phyloP scores from a whole-genome alignment of 30 jellyfish, hydroid and myxozoan genomes.

The Thelohanellus kitauei region DNA sequence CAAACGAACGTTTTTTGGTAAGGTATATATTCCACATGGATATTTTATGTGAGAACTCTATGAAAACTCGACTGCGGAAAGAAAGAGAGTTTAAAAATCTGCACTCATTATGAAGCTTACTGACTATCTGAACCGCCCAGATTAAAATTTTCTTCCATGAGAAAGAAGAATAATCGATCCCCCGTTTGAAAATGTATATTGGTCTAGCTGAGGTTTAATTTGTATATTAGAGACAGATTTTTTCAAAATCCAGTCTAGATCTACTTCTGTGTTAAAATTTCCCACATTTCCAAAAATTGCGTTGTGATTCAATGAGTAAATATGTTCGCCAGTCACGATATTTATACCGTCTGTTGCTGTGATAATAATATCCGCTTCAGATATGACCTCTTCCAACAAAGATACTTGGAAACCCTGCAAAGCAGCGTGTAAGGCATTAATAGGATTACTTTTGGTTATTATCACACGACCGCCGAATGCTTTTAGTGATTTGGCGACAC shows the following conservation, averaged over 20 bases:
- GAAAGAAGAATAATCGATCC: conserved; percentile 41
- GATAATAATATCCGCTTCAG: conserved; percentile 31
- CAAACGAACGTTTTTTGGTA: conserved; percentile 72
- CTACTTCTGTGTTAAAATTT: conserved; percentile 68
- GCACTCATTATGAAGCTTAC: conserved; percentile 72
- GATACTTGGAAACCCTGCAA: conserved; percentile 95
- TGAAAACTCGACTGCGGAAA: conserved; percentile 39
- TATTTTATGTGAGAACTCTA: conserved; percentile 26
- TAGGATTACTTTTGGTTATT: conserved; percentile 46
- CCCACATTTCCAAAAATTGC: conserved; percentile 74
- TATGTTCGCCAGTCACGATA: conserved; percentile 22
- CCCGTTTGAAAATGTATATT: conserved; percentile 51
- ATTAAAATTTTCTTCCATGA: conserved; percentile 60
- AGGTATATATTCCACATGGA: conserved; percentile 22
- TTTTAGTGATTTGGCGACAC: conserved; percentile 48
- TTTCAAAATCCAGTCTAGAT: conserved; percentile 53
- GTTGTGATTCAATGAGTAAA: conserved; percentile 32
- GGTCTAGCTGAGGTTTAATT: conserved; percentile 23
- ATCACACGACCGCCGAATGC: conserved; percentile 82
- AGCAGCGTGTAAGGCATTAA: conserved; percentile 79
- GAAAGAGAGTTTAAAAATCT: too few species aligned
- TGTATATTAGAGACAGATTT: too few species aligned
- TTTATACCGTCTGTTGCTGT: conserved; percentile 78
- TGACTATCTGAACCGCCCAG: conserved; percentile 95
- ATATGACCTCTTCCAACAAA: conserved; percentile 38